Evolutionary conservation across 2,113 vertebrate genomes (phyloP), one percentile per base, ranked within the genome.

Genomic region (Empidonax alnorum): DNA sequence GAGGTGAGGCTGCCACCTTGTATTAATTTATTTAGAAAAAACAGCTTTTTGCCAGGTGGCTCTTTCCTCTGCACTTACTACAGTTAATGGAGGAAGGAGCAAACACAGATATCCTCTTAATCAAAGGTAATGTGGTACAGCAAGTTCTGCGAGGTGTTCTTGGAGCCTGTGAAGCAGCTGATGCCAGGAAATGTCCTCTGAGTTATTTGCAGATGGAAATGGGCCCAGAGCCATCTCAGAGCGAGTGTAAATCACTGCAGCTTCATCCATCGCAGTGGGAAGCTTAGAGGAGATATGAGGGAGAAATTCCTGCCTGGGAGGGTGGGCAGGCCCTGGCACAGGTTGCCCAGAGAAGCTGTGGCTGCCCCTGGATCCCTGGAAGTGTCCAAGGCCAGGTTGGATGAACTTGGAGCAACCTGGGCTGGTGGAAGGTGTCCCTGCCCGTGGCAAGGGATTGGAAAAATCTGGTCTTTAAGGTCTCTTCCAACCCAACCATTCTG

Each of bases 141-240:
- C 42, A 9, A 17, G 21, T 28, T 21, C 56, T 83, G 5, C 5
- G 0, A n/a, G 75, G 23, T 3, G 0, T 23, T 84, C 50, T 10
- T 56, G 92, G 82, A 76, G 82, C 76, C 53, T 5, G 0, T 3
- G 56, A 37, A 20, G 62, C 14, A 0, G 55, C 63, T 9, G 71
- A 7, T 62, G 84, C 62, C 28, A 50, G 59, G 65, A 46, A 55
- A 56, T 18, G 11, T 53, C 65, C 39, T 49, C 37, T 30, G 14
- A 10, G 27, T 24, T 83, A 15, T 56, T 47, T 80, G 39, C 73
- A 58, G 24, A 39, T 84, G 73, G 59, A 58, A 87, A 12, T 5
- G 62, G 42, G 68, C 37, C 42, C 41, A 1, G 41, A 18, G 58
- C 58, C 8, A 1, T 13, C 53, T 50, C 17, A 0, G 15, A 33